These are phyloP conservation scores for Alcis repandata DNA, from an alignment of 2,888 invertebrate genomes.

Conservation along the genomic window DNA sequence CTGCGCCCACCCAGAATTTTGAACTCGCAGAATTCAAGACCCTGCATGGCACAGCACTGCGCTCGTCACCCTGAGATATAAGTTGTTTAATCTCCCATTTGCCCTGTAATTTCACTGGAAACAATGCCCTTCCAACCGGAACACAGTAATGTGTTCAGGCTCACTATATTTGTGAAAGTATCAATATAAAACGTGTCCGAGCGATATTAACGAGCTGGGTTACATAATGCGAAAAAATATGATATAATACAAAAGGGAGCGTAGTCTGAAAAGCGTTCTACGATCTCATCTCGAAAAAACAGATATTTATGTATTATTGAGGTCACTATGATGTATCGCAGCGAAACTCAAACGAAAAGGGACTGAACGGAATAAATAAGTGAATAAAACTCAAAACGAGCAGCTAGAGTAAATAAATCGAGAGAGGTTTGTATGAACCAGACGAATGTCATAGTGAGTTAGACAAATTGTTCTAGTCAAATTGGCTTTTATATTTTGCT, in stretches of 20 bases:
- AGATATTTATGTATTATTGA: constrained; percentile 51
- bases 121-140: no score
- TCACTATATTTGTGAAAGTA: no score
- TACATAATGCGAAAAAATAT: background rate
- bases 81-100: no score
- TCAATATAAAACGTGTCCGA: no score
- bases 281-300: constrained; percentile 45
- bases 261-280: constrained; percentile 26
- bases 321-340: constrained; percentile 54
- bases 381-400: constrained; percentile 36
- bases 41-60: no score
- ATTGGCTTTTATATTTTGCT: constrained; percentile 4
- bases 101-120: no score
- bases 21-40: no score
- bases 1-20: no score
- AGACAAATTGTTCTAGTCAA: constrained; percentile 20
- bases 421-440: constrained; percentile 22
- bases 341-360: constrained; percentile 33
- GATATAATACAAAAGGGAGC: background rate
- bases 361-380: constrained; percentile 42
- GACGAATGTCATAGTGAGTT: constrained; percentile 19
- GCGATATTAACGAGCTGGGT: no score
- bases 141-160: no score
- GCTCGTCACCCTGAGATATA: no score
- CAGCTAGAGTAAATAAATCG: constrained; percentile 39